Percentiles rank a stretch among this genome's conserved stretches.
These are phyloP conservation scores for Pycnonotus jocosus DNA, from an alignment of 2,113 vertebrate genomes.

Conservation along the genomic window DNA sequence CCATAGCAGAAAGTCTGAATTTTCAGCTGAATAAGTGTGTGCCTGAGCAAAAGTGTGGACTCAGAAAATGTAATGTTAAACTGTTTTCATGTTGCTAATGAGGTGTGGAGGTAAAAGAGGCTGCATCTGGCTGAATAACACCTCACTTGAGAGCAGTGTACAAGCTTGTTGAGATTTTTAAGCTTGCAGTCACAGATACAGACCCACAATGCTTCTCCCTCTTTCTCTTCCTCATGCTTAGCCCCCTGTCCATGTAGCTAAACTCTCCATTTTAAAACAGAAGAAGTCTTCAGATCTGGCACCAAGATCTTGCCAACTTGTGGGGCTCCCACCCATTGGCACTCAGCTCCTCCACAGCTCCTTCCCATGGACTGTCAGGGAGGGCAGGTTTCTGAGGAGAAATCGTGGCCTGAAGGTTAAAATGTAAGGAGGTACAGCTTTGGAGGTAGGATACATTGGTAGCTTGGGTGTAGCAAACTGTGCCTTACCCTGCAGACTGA, in stretches of 20 bases:
- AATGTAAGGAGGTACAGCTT: neutral
- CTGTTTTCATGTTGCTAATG: neutral
- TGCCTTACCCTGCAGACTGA: neutral
- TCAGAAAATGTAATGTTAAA: neutral
- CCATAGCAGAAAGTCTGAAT: neutral
- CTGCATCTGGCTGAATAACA: neutral
- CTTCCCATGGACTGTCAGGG: neutral
- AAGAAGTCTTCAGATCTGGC: neutral
- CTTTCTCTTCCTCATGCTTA: neutral
- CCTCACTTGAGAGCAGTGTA: neutral
- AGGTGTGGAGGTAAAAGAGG: neutral
- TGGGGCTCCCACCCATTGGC: accelerated
- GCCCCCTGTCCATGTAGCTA: neutral
- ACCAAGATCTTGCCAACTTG: neutral
- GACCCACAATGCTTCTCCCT: neutral
- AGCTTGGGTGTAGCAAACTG: neutral
- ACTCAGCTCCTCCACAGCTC: neutral
- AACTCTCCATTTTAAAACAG: neutral
- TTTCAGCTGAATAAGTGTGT: neutral
- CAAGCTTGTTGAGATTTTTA: neutral
- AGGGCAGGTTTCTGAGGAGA: neutral
- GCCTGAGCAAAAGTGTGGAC: neutral
- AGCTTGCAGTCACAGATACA: neutral
- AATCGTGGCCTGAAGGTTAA: accelerated
- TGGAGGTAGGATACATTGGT: neutral